Evolutionary conservation across 2,113 vertebrate genomes (phyloP).

Genomic region (Actenoides hombroni): DNA sequence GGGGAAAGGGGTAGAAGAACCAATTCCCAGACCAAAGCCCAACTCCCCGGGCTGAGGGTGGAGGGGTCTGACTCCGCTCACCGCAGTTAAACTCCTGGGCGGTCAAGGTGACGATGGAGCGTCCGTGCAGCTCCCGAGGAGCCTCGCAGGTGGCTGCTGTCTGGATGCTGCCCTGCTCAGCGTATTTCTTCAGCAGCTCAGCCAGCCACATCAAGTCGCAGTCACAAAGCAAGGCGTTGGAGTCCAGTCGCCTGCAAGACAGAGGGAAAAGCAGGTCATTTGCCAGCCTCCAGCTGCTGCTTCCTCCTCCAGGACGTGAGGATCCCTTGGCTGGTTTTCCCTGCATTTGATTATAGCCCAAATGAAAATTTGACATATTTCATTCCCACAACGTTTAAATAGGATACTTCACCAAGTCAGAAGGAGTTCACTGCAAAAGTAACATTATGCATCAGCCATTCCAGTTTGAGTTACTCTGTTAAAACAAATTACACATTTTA

Average conservation of each 20-base stretch:
- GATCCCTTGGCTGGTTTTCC: background rate
- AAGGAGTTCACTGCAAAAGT: background rate
- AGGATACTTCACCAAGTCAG: background rate
- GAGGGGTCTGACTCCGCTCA: conserved; percentile 1
- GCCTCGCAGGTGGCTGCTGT: conserved; percentile 87
- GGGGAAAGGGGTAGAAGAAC: background rate
- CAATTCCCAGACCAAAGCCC: background rate
- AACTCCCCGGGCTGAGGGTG: background rate
- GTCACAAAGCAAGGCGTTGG: conserved; percentile 86
- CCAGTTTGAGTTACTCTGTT: background rate
- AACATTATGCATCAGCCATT: background rate
- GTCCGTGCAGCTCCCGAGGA: conserved; percentile 82
- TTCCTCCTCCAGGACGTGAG: background rate
- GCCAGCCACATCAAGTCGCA: conserved; percentile 90
- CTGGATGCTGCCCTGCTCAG: conserved; percentile 84
- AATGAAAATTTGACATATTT: background rate
- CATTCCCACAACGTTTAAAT: background rate
- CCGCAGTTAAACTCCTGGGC: conserved; percentile 86
- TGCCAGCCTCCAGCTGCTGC: background rate
- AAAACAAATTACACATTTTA: background rate
- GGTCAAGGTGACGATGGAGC: conserved; percentile 82
- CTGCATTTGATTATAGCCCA: rapidly evolving
- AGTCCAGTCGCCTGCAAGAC: conserved; percentile 84
- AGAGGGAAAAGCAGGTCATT: background rate
- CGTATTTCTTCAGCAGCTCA: conserved; percentile 82